phyloP scores from a whole-genome alignment of 2,888 invertebrate species.

The Pheosia tremula region DNA sequence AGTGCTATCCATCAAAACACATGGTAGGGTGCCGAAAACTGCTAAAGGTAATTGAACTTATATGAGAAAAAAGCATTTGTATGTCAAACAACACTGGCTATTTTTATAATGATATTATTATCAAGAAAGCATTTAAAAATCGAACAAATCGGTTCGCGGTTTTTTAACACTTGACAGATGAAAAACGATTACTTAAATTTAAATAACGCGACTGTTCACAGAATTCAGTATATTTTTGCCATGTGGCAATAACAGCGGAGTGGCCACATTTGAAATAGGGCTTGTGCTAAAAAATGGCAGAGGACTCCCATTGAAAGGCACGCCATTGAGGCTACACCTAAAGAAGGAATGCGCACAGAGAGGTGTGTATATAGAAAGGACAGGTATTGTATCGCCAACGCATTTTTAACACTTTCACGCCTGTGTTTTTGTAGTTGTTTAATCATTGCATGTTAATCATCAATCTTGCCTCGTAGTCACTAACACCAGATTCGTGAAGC shows the following conservation, averaged over 20 bases:
- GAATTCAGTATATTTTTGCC: conserved; percentile 95
- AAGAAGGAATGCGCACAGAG: conserved; percentile 97
- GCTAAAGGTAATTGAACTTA: conserved; percentile 86
- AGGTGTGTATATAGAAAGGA: conserved; percentile 90
- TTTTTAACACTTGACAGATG: not conserved
- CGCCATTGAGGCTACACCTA: conserved; percentile 93
- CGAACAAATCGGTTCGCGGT: too few species aligned
- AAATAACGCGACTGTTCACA: conserved; percentile 63
- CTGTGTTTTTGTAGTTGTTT: conserved; percentile 58
- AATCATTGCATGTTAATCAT: conserved; percentile 3
- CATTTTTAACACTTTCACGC: conserved; percentile 83
- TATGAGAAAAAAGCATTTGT: too few species aligned
- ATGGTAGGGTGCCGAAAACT: conserved; percentile 93
- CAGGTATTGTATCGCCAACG: conserved; percentile 86
- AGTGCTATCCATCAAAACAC: conserved; percentile 93
- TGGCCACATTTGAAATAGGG: conserved; percentile 94
- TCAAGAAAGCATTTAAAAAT: not conserved
- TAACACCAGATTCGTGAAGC: not conserved
- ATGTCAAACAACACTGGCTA: too few species aligned
- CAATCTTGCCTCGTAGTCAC: not conserved
- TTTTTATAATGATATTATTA: not conserved
- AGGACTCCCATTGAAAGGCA: conserved; percentile 92
- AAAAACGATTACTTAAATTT: not conserved
- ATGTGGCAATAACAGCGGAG: conserved; percentile 95
- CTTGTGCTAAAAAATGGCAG: conserved; percentile 92